Conservation (phyloP, 2,113 vertebrate species). For the Eurypyga helias region DNA sequence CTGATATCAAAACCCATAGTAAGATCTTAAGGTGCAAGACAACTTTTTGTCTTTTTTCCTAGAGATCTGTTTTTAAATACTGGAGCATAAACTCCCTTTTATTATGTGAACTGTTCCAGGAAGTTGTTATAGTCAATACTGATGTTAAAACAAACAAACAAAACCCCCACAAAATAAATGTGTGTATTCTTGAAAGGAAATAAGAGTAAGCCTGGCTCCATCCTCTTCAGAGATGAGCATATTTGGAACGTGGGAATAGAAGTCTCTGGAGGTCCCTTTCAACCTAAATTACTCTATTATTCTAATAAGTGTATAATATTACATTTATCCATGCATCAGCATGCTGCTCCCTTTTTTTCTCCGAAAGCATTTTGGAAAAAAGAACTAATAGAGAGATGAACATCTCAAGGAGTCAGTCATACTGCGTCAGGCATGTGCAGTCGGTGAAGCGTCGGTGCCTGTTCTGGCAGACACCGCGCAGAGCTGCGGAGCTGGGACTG, state of each 20-base stretch:
- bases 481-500: not conserved
- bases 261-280: not conserved
- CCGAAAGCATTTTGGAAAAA: not conserved
- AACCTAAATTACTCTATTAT: not conserved
- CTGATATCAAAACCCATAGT: not conserved
- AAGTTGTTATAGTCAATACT: not conserved
- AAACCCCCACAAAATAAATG: not conserved
- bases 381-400: not conserved
- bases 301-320: not conserved
- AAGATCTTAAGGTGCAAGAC: not conserved
- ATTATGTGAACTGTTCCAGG: not conserved
- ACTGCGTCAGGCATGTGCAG: accelerated
- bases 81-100: not conserved
- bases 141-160: not conserved
- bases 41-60: not conserved
- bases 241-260: not conserved
- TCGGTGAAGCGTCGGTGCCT: accelerated
- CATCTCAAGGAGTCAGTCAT: accelerated
- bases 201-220: not conserved
- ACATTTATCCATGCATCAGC: not conserved
- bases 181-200: not conserved
- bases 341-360: not conserved
- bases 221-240: not conserved
- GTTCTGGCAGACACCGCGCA: accelerated
- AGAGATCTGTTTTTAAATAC: not conserved